Base-by-base conservation (phyloP, 1,140 invertebrate species). In the Halictus rubicundus region DNA sequence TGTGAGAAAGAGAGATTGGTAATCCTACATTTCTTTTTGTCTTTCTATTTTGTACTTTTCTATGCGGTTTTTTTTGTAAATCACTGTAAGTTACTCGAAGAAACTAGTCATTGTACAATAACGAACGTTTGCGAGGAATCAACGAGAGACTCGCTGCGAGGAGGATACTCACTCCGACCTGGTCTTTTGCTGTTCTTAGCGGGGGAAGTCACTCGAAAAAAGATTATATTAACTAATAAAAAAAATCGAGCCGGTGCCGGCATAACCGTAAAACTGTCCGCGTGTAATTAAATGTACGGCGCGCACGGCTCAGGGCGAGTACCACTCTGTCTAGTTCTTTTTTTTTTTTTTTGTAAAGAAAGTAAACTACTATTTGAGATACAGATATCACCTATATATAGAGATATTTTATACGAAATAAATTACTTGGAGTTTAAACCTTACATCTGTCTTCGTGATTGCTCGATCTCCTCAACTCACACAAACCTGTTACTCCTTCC, bases 391-490 rank as follows among this genome's bases (percentile, higher is more conserved):
- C 80, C 81, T 89, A 92, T 90, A 89, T 88, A 92, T 88, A 91
- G 81, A 92, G 86, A 92, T 90, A 92, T 93, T 93, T 93, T 93
- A 92, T 92, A 93, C 87, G 83, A 91, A 92, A 92, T 92, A 90
- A 91, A 92, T 89, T 84, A 88, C 83, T 83, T 84, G 74, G 84
- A 89, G 83, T 81, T 87, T 72, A 84, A 89, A 87, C 63, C 66
- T 78, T 81, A 79, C 32, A 54, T 14, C 1, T 6, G 21, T 59
- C 25, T 66, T 63, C 46, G 8, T 69, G 60, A 52, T 49, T 25
- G 5, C 27, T 72, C 46, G 3, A 23, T 68, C 25, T 2, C 19
- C 54, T 9, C 21, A n/a, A n/a, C 7, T n/a, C 32, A 32, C 7
- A 57, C n/a, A n/a, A n/a, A 52, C 49, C 49, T 21, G 16, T 52